Conservation (phyloP, 2,888 invertebrate genomes). For the Mythimna lalbum region DNA sequence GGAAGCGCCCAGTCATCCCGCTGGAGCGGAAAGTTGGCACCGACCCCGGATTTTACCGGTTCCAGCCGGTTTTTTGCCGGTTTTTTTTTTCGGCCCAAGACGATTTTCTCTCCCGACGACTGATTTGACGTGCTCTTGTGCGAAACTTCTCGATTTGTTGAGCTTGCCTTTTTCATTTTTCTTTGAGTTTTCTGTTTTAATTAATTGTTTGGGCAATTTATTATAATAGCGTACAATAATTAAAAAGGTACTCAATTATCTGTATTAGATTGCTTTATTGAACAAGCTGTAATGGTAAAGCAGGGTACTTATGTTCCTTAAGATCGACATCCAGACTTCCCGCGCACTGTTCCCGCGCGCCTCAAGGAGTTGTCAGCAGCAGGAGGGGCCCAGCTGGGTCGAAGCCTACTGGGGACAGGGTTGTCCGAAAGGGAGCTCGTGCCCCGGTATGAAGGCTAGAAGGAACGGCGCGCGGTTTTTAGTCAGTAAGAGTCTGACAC, state of each 20-base stretch:
- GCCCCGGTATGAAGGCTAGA: too few species aligned
- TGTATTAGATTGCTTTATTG: not conserved
- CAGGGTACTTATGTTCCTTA: not conserved
- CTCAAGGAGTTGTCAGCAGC: too few species aligned
- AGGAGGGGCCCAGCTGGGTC: too few species aligned
- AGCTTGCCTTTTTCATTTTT: conserved; percentile 46
- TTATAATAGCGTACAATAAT: conserved; percentile 1
- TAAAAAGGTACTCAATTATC: not conserved
- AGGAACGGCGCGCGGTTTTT: too few species aligned
- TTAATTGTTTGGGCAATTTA: conserved; percentile 48
- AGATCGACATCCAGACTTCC: too few species aligned
- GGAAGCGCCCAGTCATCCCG: conserved; percentile 75
- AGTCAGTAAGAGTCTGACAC: too few species aligned
- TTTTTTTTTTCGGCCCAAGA: conserved; percentile 56
- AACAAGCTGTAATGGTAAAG: not conserved
- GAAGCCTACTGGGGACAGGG: too few species aligned
- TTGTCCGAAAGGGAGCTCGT: too few species aligned
- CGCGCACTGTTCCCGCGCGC: too few species aligned
- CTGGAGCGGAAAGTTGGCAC: conserved; percentile 76
- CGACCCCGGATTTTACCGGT: conserved; percentile 73
- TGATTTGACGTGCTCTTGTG: conserved; percentile 66
- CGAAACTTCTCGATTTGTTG: conserved; percentile 55
- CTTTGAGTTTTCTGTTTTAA: conserved; percentile 36
- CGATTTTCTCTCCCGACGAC: conserved; percentile 51
- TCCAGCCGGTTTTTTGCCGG: conserved; percentile 65